Percentiles rank a stretch among this genome's conserved stretches.
Evolutionary conservation across 2,113 vertebrate species (phyloP).

Genomic region (Meriones unguiculatus): DNA sequence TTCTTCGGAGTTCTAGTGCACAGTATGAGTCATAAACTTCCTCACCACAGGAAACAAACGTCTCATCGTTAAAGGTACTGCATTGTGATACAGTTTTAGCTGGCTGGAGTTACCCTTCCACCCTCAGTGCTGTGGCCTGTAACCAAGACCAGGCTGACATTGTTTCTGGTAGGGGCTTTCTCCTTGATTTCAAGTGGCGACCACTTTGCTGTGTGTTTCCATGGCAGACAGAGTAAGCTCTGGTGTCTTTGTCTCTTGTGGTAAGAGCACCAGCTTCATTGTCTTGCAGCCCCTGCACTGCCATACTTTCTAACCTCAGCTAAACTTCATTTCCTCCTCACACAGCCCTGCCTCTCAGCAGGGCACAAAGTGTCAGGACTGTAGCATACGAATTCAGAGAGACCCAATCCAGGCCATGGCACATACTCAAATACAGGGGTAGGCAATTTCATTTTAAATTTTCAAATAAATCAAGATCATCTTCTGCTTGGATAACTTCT

Average conservation of each 20-base stretch:
- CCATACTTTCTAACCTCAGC: neutral
- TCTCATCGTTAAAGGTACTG: neutral
- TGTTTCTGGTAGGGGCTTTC: neutral
- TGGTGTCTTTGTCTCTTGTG: neutral
- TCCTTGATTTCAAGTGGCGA: neutral
- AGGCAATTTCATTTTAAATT: constrained; percentile 31
- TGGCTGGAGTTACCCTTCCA: neutral
- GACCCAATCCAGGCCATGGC: neutral
- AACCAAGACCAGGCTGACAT: neutral
- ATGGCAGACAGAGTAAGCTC: neutral
- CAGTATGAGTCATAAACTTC: neutral
- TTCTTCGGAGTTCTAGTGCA: neutral
- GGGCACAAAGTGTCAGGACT: neutral
- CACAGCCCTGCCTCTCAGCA: neutral
- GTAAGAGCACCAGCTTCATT: neutral
- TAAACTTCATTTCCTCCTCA: neutral
- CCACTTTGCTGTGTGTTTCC: neutral
- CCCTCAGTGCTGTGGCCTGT: neutral
- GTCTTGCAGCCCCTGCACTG: neutral
- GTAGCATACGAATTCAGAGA: neutral
- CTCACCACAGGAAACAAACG: constrained; percentile 16
- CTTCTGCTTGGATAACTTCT: constrained; percentile 12
- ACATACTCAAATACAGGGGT: neutral
- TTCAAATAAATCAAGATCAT: neutral
- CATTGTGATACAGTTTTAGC: neutral